A percentile compares a stretch with the other conserved stretches of the same genome.
These are phyloP conservation scores for Shargacucullia verbasci DNA, from an alignment of 2,888 invertebrate species.

Conservation along the genomic window DNA sequence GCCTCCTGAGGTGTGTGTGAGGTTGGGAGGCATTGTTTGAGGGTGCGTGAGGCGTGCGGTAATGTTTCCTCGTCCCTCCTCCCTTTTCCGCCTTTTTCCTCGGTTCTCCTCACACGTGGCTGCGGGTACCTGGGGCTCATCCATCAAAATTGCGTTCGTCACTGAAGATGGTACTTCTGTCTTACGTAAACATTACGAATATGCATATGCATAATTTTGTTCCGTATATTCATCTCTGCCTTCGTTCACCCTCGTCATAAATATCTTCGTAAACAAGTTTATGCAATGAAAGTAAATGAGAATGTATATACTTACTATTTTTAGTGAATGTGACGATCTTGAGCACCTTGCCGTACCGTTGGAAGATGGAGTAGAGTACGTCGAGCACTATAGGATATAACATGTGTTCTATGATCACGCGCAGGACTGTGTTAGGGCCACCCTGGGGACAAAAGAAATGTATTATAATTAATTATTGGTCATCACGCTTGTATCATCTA, in stretches of 20 bases:
- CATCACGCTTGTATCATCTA: too few relatives aligned
- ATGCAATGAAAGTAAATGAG: slow-evolving; percentile 4
- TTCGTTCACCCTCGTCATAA: slow-evolving; percentile 24
- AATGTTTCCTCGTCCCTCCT: slow-evolving; percentile 41
- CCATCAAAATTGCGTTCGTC: slow-evolving; percentile 56
- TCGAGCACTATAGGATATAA: slow-evolving; percentile 99
- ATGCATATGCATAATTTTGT: slow-evolving; percentile 54
- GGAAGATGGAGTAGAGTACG: slow-evolving; percentile 99
- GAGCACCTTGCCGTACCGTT: slow-evolving; percentile 99
- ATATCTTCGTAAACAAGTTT: not conserved
- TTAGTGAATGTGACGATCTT: slow-evolving; percentile 99
- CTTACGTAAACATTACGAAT: slow-evolving; percentile 52
- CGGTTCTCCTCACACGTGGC: slow-evolving; percentile 31
- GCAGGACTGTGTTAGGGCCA: slow-evolving; percentile 98
- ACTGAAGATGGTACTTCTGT: slow-evolving; percentile 47
- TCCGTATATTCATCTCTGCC: slow-evolving; percentile 36
- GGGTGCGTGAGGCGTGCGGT: slow-evolving; percentile 50
- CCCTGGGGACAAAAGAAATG: slow-evolving; percentile 89
- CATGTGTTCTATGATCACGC: slow-evolving; percentile 99
- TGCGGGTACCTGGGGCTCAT: slow-evolving; percentile 46
- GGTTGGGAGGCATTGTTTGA: slow-evolving; percentile 55
- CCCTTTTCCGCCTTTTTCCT: slow-evolving; percentile 43
- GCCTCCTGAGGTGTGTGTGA: slow-evolving; percentile 47
- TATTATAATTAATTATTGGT: slow-evolving; percentile 10
- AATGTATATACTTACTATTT: slow-evolving; percentile 94